phyloP scores from a whole-genome alignment of 1,140 invertebrate species.

The Orchestia grillus region DNA sequence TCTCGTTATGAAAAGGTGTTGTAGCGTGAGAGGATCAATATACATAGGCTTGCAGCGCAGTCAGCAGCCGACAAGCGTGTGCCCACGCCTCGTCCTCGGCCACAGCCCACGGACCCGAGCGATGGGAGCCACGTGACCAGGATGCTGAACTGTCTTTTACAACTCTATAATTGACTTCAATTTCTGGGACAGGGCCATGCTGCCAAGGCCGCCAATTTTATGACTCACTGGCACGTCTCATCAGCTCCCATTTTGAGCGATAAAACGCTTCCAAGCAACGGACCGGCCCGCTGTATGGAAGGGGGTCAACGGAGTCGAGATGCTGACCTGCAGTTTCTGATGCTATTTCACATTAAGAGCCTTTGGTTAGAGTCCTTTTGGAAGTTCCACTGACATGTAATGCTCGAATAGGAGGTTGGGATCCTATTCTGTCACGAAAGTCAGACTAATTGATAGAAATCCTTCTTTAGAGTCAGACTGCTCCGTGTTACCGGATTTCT shows the following conservation, averaged over 20 bases:
- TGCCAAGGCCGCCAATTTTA: constrained; percentile 33
- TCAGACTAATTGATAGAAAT: neutral
- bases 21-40: neutral
- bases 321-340: neutral
- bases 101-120: neutral
- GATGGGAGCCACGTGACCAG: neutral
- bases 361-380: neutral
- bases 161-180: constrained; percentile 11
- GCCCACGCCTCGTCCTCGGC: neutral
- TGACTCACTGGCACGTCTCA: neutral
- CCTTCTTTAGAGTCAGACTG: too few relatives aligned
- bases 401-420: neutral
- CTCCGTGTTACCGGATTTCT: too few relatives aligned
- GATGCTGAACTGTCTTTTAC: neutral
- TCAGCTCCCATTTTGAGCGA: constrained; percentile 11
- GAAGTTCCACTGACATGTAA: neutral
- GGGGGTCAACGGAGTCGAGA: neutral
- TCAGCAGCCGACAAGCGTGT: neutral
- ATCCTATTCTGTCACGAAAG: neutral
- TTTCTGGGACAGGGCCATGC: constrained; percentile 10
- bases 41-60: neutral
- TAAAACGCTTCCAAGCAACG: neutral
- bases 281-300: constrained; percentile 30
- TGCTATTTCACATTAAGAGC: neutral
- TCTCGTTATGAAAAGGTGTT: neutral